Evolutionary conservation across 2,888 invertebrate species (phyloP).

Genomic region (Eumerus sabulonum): DNA sequence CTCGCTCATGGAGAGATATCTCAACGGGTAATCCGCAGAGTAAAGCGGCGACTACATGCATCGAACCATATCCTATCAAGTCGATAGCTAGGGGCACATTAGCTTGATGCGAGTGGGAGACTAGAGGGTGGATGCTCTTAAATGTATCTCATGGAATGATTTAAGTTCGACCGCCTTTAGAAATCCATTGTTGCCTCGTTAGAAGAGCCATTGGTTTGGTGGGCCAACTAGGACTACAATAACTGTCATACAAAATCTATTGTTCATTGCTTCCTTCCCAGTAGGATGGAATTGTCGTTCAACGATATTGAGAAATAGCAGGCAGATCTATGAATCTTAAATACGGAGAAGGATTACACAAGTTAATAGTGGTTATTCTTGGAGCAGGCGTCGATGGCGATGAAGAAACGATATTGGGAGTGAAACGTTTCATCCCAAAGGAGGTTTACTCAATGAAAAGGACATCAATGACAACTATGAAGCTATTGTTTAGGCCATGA

Average conservation of each 20-base stretch:
- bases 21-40: background rate
- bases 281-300: constrained; percentile 40
- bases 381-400: constrained; percentile 44
- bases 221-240: constrained; percentile 48
- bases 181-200: constrained; percentile 48
- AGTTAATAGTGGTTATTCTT: constrained; percentile 52
- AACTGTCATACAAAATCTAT: constrained; percentile 50
- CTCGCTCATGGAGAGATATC: background rate
- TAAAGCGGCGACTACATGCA: background rate
- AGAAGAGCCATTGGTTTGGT: constrained; percentile 48
- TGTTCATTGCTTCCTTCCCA: constrained; percentile 42
- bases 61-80: constrained; percentile 8
- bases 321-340: constrained; percentile 40
- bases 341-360: constrained; percentile 56
- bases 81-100: constrained; percentile 26
- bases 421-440: constrained; percentile 9
- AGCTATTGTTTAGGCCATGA: too few relatives aligned
- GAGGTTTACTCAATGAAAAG: background rate
- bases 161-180: constrained; percentile 43
- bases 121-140: constrained; percentile 38
- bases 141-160: constrained; percentile 48
- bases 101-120: background rate
- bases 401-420: constrained; percentile 19
- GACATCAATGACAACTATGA: constrained; percentile 1
- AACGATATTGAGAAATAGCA: constrained; percentile 36